Conservation (phyloP, 2,888 invertebrate species). For the Tenthredo amoena region DNA sequence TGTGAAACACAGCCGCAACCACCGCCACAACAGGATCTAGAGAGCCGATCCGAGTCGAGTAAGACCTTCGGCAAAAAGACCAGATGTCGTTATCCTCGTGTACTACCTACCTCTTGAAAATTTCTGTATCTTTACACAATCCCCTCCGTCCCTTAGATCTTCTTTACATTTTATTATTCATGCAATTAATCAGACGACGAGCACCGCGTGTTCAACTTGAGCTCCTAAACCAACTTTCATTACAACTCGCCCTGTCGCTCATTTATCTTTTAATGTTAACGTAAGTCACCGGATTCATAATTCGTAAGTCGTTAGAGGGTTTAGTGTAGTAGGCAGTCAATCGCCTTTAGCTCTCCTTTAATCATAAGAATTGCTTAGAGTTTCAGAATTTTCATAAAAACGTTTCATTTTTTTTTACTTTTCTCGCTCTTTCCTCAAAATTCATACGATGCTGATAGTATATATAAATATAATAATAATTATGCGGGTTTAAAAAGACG, state of each 20-base stretch:
- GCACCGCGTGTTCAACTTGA: neutral
- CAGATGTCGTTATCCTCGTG: constrained; percentile 22
- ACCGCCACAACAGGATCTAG: constrained; percentile 47
- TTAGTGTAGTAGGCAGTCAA: neutral
- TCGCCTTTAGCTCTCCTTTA: neutral
- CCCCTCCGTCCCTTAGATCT: neutral
- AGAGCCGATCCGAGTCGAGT: neutral
- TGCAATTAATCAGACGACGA: constrained; percentile 2
- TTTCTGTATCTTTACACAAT: neutral
- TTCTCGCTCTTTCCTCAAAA: neutral
- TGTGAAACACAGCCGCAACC: constrained; percentile 64
- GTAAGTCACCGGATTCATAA: neutral
- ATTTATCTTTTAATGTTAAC: constrained; percentile 11
- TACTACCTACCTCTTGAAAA: constrained; percentile 37
- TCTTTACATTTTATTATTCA: constrained; percentile 26
- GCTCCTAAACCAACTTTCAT: constrained; percentile 5
- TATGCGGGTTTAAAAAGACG: neutral
- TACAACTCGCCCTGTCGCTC: neutral
- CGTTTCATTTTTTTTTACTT: neutral
- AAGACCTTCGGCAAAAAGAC: constrained; percentile 4
- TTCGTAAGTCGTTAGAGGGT: neutral
- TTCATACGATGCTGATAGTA: neutral
- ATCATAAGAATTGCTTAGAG: neutral
- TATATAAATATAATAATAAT: neutral
- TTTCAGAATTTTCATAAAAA: neutral